Evolutionary conservation across 2,888 invertebrate species (phyloP), one percentile per base, ranked within the genome.

Genomic region (Phaonia tiefii): DNA sequence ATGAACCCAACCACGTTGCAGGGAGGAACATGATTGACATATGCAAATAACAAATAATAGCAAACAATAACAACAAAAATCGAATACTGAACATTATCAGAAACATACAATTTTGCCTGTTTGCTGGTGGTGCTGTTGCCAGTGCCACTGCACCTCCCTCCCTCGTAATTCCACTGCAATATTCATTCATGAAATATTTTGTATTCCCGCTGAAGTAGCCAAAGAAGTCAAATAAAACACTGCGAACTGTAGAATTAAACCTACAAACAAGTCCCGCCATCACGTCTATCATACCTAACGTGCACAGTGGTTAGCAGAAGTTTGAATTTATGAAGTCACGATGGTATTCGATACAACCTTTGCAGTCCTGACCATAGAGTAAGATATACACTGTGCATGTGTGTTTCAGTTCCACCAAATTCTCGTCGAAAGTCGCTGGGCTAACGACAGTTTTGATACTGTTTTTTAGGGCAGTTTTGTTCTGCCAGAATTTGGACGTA

Each of bases 11-110:
- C 20, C 39, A 37, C 63, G 22, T 17, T 13, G 20, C 72, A 51
- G 42, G n/a, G n/a, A 58, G 54, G 49, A 76, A 70, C 70, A 76
- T 76, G 73, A 76, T 80, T 76, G 80, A 76, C 80, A 80, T 76
- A 80, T 80, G 76, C 73, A 80, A 80, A 80, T 76, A 76, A 17
- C 31, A 76, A 75, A 69, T 72, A 80, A 69, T 65, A 56, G 54
- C 65, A 75, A 75, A 69, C 69, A 80, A 69, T 56, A 56, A 54
- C 65, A 75, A 65, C 22, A 67, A 66, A 17, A 70, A 39, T 2
- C 49, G 54, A 63, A 69, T 54, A 65, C 65, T 49, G 69, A 75
- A 37, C 65, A 70, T 65, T 66, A 75, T 37, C 44, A 65, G 22
- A 63, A 63, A 49, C 49, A 63, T 42, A 63, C 60, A 49, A 60